Base-by-base conservation (phyloP, 1,140 invertebrate genomes). In the Adoxophyes honmai region DNA sequence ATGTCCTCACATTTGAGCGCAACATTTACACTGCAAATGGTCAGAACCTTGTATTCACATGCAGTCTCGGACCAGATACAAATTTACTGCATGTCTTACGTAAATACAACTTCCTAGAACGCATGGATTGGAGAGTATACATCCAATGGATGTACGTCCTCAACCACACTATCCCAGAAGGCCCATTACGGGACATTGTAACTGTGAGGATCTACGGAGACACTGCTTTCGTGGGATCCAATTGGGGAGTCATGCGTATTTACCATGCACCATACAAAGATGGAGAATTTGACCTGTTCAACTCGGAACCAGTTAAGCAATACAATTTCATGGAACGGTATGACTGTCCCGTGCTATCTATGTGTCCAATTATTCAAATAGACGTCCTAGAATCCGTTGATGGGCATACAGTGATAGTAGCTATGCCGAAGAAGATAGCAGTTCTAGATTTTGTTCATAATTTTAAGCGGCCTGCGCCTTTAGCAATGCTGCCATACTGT, bases 401-500 rank as follows among this genome's bases (percentile, higher is more conserved):
- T 8, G 78, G 79, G 0, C 82, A 86, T 55, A 75, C 55, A 5
- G 66, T 86, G 0, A 38, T 81, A 4, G 70, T 82, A 0, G 80
- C 68, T 0, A 83, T 83, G 78, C 80, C 80, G 5, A 82, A 79
- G 39, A 83, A 83, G 55, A 68, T 86, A 13, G 80, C 70, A 0
- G 52, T 81, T 2, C 18, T 86, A 10, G 77, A 68, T 15, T 83
- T 78, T 34, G 63, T 11, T 7, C 80, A 86, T 37, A 63, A 58
- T 44, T 67, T 73, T n/a, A 68, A 71, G 39, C 18, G 52, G 33
- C 63, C 56, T 11, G 55, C 60, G 7, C 66, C 66, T 0, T 54
- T 63, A 9, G 68, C 67, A 0, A 60, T 74, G 53, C 5, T 77
- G 11, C 74, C 69, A 9, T 74, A 72, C 34, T 39, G 36, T 11